phyloP scores from a whole-genome alignment of 2,797 vertebrate genomes.

The Pseudochaenichthys georgianus region DNA sequence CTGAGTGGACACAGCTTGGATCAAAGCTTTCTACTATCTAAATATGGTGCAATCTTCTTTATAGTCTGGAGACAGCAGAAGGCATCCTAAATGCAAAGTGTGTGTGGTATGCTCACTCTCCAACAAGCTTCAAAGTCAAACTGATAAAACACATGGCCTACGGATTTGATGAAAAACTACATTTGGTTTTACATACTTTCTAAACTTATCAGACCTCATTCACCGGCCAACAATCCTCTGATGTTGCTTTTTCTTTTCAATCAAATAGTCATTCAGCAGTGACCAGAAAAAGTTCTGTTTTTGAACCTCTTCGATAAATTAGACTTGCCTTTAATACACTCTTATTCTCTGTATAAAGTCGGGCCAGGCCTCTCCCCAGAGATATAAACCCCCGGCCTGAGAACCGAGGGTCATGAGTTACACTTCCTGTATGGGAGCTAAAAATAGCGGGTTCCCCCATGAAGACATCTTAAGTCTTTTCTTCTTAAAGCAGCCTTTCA shows the following conservation, averaged over 20 bases:
- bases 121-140: constrained; percentile 12
- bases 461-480: constrained; percentile 57
- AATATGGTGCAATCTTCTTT: constrained; percentile 26
- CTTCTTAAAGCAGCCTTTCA: constrained; percentile 41
- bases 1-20: constrained; percentile 17
- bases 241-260: not conserved
- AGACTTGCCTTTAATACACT: constrained; percentile 16
- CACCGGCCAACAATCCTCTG: not conserved
- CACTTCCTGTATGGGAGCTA: constrained; percentile 80
- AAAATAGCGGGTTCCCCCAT: constrained; percentile 71
- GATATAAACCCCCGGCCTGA: constrained; percentile 69
- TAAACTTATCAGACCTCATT: not conserved
- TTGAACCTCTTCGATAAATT: not conserved
- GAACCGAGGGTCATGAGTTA: constrained; percentile 69
- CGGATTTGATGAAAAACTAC: not conserved
- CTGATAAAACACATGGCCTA: not conserved
- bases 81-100: constrained; percentile 19
- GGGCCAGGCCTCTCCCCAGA: constrained; percentile 44
- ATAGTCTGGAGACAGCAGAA: constrained; percentile 37
- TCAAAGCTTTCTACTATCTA: constrained; percentile 47
- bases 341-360: constrained; percentile 17
- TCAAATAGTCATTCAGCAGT: not conserved
- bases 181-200: not conserved
- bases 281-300: not conserved
- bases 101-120: constrained; percentile 1